Evolutionary conservation across 2,797 vertebrate genomes (phyloP).

Genomic region (Anolis apletophallus): DNA sequence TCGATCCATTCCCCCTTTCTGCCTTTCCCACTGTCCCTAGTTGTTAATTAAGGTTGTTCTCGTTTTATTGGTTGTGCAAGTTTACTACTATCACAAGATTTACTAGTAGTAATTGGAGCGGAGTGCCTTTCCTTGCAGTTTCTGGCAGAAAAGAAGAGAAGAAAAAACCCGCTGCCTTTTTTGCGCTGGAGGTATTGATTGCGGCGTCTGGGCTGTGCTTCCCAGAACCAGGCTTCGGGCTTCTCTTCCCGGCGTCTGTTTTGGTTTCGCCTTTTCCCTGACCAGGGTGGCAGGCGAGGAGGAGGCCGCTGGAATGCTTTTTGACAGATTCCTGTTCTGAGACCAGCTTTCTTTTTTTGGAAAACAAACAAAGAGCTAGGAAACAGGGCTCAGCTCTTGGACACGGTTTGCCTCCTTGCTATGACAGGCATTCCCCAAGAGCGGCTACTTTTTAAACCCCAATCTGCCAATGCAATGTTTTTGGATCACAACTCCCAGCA

Average conservation of each 20-base stretch:
- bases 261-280: slow-evolving; percentile 27
- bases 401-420: slow-evolving; percentile 51
- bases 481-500: too few relatives aligned
- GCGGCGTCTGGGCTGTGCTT: slow-evolving; percentile 32
- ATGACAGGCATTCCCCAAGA: slow-evolving; percentile 47
- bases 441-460: too few relatives aligned
- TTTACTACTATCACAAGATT: slow-evolving; percentile 36
- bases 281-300: slow-evolving; percentile 2
- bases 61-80: not conserved
- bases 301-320: slow-evolving; percentile 44
- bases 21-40: not conserved
- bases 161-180: slow-evolving; percentile 17
- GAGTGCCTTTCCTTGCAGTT: slow-evolving; percentile 41
- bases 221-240: slow-evolving; percentile 24
- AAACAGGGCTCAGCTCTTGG: slow-evolving; percentile 52
- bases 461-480: not conserved
- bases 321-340: slow-evolving; percentile 19
- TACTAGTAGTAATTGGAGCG: slow-evolving; percentile 37
- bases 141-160: slow-evolving; percentile 17
- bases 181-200: slow-evolving; percentile 34
- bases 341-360: not conserved
- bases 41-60: slow-evolving; percentile 28
- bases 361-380: slow-evolving; percentile 4
- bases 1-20: not conserved
- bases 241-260: slow-evolving; percentile 19